phyloP scores from a whole-genome alignment of 2,888 invertebrate species.

The Volucella bombylans region DNA sequence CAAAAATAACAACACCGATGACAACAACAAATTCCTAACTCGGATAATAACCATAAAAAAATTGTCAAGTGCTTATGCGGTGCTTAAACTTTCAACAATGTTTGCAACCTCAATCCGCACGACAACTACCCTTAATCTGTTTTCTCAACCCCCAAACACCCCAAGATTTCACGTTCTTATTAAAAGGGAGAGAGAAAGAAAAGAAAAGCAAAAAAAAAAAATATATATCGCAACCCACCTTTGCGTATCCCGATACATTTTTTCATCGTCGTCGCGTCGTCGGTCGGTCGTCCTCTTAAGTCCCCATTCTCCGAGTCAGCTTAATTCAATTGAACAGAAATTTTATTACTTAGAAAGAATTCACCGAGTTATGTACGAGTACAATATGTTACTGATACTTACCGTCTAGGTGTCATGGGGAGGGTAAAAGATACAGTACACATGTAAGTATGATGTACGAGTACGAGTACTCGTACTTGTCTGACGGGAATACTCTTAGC shows the following conservation, averaged over 20 bases:
- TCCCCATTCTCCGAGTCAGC: slow-evolving; percentile 37
- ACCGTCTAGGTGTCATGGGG: background rate
- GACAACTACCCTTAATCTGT: slow-evolving; percentile 64
- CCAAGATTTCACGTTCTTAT: slow-evolving; percentile 3
- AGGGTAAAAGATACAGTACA: too few species aligned
- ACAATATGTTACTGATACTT: slow-evolving; percentile 11
- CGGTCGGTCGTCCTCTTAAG: slow-evolving; percentile 1
- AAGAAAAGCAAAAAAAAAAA: too few species aligned
- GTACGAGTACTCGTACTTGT: background rate
- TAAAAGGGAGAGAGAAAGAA: background rate
- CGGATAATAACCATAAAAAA: slow-evolving; percentile 17
- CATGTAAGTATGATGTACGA: background rate
- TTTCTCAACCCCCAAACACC: slow-evolving; percentile 29
- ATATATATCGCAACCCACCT: slow-evolving; percentile 15
- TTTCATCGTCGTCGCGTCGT: too few species aligned
- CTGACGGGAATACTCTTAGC: slow-evolving; percentile 15
- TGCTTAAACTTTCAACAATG: slow-evolving; percentile 70
- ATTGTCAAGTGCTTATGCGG: slow-evolving; percentile 67
- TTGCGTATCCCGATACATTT: slow-evolving; percentile 35
- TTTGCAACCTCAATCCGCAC: slow-evolving; percentile 61
- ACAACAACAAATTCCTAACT: slow-evolving; percentile 27
- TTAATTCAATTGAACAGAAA: slow-evolving; percentile 73
- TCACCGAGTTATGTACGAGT: slow-evolving; percentile 19
- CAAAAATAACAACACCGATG: slow-evolving; percentile 10
- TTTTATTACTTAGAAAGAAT: slow-evolving; percentile 68